Conservation (phyloP, 2,113 vertebrate genomes). For the Noctilio leporinus region DNA sequence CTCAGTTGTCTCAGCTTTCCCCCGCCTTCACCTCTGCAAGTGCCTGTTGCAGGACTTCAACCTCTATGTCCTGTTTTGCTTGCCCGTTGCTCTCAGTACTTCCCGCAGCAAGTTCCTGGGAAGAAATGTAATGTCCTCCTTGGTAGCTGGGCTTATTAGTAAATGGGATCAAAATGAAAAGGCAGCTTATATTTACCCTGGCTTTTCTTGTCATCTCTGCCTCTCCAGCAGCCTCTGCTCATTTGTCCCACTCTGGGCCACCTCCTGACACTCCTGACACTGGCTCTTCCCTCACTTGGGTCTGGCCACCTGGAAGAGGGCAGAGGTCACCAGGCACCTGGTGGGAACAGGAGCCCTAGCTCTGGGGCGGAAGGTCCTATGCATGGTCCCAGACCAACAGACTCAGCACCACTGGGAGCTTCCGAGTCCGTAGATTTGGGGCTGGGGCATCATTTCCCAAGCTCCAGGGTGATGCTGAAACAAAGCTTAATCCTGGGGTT, state of each 20-base stretch:
- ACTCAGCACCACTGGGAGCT: not conserved
- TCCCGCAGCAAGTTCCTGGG: not conserved
- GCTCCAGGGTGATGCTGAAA: not conserved
- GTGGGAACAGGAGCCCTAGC: not conserved
- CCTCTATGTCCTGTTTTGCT: not conserved
- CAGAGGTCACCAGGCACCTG: not conserved
- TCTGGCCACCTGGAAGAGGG: not conserved
- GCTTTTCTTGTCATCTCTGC: not conserved
- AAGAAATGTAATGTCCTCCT: not conserved
- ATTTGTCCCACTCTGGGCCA: not conserved
- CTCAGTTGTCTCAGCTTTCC: not conserved
- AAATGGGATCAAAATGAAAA: slow-evolving; percentile 19
- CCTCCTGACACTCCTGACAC: not conserved
- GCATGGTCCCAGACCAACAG: accelerated
- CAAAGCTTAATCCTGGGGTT: not conserved
- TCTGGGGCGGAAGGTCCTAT: not conserved
- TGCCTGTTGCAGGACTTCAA: not conserved
- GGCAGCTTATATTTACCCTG: not conserved
- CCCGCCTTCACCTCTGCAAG: not conserved
- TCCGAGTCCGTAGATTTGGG: not conserved
- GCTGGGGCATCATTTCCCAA: not conserved
- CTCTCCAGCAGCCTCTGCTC: not conserved
- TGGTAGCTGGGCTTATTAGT: not conserved
- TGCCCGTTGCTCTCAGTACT: not conserved
- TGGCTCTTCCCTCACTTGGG: not conserved